Evolutionary conservation across 2,113 vertebrate species (phyloP).

Genomic region (Gobius niger): DNA sequence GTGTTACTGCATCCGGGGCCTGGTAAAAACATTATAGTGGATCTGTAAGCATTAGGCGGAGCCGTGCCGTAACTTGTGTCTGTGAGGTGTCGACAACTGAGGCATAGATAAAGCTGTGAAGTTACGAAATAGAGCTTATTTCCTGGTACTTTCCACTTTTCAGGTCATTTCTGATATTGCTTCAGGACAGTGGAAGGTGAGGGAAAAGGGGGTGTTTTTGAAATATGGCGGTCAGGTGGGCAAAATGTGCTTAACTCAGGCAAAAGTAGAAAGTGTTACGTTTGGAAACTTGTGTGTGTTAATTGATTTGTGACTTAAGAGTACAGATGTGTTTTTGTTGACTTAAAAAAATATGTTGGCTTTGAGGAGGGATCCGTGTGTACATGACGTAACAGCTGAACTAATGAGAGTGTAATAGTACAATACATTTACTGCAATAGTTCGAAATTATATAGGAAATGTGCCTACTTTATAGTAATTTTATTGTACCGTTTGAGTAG

Average conservation of each 20-base stretch:
- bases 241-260: conserved; percentile 9
- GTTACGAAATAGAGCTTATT: conserved; percentile 1
- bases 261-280: conserved; percentile 24
- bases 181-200: conserved; percentile 5
- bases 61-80: conserved; percentile 12
- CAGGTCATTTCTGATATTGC: background rate
- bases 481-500: no score
- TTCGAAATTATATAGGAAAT: no score
- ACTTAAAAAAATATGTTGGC: no score
- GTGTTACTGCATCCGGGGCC: conserved; percentile 39
- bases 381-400: no score
- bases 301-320: conserved; percentile 40
- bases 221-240: background rate
- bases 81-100: conserved; percentile 5
- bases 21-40: conserved; percentile 61
- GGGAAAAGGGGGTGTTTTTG: background rate
- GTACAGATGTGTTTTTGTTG: conserved; percentile 10
- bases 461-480: no score
- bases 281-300: conserved; percentile 35
- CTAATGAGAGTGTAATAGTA: no score
- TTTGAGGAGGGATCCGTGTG: no score
- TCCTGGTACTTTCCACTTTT: background rate
- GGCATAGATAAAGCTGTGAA: conserved; percentile 18
- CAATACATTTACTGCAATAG: no score
- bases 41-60: conserved; percentile 15